phyloP scores from a whole-genome alignment of 2,888 invertebrate genomes.

The Marasmarcha lunaedactyla region DNA sequence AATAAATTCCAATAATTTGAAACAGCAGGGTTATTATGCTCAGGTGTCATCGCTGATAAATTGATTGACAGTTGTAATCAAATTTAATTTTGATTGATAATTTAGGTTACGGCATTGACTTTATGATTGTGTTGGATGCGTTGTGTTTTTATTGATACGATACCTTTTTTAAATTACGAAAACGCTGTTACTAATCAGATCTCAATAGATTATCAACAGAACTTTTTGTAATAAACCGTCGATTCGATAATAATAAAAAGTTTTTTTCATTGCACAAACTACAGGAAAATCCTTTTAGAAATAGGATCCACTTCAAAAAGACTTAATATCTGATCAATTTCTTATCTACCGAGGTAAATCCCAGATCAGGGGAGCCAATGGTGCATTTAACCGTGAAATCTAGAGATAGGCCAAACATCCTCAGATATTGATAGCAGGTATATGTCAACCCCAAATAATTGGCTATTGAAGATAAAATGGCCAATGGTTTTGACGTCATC shows the following conservation, averaged over 20 bases:
- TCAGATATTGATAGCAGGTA: conserved; percentile 62
- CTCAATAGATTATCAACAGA: too few relatives aligned
- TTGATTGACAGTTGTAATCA: not conserved
- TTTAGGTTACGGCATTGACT: not conserved
- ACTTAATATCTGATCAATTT: conserved; percentile 36
- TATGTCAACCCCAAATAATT: conserved; percentile 41
- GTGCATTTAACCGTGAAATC: conserved; percentile 65
- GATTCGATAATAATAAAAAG: too few relatives aligned
- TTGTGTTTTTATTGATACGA: too few relatives aligned
- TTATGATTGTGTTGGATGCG: not conserved
- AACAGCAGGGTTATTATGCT: not conserved
- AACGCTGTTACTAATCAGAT: not conserved
- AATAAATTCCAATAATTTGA: not conserved
- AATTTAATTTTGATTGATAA: conserved; percentile 1
- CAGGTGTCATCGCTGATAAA: not conserved
- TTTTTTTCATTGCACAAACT: too few relatives aligned
- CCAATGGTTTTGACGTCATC: not conserved
- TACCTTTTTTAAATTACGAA: not conserved
- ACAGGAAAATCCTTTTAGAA: too few relatives aligned
- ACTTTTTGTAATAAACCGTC: too few relatives aligned
- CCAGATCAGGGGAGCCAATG: conserved; percentile 47
- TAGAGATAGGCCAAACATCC: conserved; percentile 51
- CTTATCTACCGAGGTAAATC: conserved; percentile 51
- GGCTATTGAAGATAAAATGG: conserved; percentile 40
- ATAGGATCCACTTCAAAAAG: not conserved